These are phyloP conservation scores for Sphecodes monilicornis DNA, from an alignment of 2,888 invertebrate genomes.

Conservation along the genomic window DNA sequence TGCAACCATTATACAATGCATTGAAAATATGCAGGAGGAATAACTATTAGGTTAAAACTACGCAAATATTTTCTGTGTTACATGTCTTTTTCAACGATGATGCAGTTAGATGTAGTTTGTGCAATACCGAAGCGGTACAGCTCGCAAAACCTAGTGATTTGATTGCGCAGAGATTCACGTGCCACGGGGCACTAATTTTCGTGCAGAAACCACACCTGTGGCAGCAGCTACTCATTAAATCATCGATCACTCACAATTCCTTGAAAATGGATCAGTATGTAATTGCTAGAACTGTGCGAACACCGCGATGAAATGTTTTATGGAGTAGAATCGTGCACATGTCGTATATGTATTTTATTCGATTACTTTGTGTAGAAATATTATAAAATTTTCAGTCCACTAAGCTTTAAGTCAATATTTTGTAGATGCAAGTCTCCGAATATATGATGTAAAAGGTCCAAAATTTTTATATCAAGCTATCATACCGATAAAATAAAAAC, in stretches of 20 bases:
- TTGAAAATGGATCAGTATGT: slow-evolving; percentile 22
- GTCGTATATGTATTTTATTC: not conserved
- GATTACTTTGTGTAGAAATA: not conserved
- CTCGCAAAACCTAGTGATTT: slow-evolving; percentile 25
- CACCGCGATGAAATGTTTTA: not conserved
- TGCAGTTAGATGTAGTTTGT: slow-evolving; percentile 18
- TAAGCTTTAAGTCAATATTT: not conserved
- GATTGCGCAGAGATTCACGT: slow-evolving; percentile 15
- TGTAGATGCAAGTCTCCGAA: too few species aligned
- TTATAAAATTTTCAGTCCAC: not conserved
- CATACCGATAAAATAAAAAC: too few species aligned
- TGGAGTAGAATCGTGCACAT: too few species aligned
- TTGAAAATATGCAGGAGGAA: slow-evolving; percentile 14
- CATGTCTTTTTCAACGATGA: slow-evolving; percentile 33
- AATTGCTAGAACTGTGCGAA: slow-evolving; percentile 9
- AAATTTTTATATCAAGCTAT: too few species aligned
- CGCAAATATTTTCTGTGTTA: slow-evolving; percentile 11
- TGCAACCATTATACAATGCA: not conserved
- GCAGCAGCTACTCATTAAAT: slow-evolving; percentile 24
- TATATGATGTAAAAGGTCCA: too few species aligned
- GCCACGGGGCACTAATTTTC: slow-evolving; percentile 21
- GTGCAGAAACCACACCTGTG: slow-evolving; percentile 15
- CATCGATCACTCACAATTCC: slow-evolving; percentile 17
- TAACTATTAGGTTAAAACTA: slow-evolving; percentile 18
- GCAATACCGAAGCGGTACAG: slow-evolving; percentile 25